Conservation (phyloP, 2,113 vertebrate genomes). For the Otis tarda region DNA sequence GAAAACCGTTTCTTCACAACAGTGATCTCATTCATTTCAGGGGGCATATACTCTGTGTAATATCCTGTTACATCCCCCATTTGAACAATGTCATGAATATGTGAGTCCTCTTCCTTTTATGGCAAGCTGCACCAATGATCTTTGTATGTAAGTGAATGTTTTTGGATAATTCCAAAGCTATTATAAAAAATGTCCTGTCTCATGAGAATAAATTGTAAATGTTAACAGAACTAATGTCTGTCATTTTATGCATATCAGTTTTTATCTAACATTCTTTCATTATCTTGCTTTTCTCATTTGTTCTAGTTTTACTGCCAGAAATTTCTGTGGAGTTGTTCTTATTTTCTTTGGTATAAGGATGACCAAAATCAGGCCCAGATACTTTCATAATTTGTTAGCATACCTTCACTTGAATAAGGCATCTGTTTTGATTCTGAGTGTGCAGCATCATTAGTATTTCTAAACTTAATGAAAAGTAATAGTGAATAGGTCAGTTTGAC, state of each 20-base stretch:
- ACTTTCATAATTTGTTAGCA: neutral
- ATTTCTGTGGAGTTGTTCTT: neutral
- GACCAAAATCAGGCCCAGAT: neutral
- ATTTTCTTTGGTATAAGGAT: neutral
- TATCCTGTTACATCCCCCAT: slow-evolving; percentile 81
- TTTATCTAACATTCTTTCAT: neutral
- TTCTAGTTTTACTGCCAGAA: neutral
- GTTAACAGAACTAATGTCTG: neutral
- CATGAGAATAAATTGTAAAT: neutral
- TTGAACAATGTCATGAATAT: slow-evolving; percentile 87
- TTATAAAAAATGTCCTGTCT: neutral
- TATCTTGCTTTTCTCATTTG: neutral
- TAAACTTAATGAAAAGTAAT: neutral
- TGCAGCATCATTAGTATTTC: neutral
- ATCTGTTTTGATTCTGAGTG: neutral
- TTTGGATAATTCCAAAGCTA: neutral
- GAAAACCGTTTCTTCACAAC: neutral
- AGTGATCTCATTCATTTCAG: slow-evolving; percentile 65
- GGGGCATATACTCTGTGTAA: slow-evolving; percentile 81
- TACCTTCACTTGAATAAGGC: neutral
- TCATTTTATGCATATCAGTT: neutral
- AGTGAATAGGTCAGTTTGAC: neutral
- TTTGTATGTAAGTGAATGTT: slow-evolving; percentile 88
- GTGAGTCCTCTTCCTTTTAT: slow-evolving; percentile 91
- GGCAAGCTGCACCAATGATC: slow-evolving; percentile 93